A percentile compares a stretch with the other conserved stretches of the same genome.
phyloP scores from a whole-genome alignment of 2,888 invertebrate genomes.

The Spisula subtruncata region DNA sequence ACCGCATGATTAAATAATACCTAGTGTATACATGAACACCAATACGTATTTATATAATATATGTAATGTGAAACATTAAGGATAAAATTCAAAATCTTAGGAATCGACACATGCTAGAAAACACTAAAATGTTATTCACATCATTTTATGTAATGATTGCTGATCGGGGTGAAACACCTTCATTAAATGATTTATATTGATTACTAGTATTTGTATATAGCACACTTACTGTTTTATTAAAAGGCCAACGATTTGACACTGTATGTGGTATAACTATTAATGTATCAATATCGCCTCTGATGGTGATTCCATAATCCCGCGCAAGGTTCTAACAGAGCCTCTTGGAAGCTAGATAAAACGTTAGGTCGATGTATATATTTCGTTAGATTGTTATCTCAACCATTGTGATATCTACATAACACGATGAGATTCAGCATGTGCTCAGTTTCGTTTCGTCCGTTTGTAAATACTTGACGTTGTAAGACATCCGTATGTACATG shows the following conservation, averaged over 20 bases:
- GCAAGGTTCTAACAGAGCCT: too few species aligned
- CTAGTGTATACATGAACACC: not conserved
- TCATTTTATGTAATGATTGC: not conserved
- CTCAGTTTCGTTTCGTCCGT: too few species aligned
- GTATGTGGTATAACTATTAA: too few species aligned
- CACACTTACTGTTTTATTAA: not conserved
- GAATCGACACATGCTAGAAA: not conserved
- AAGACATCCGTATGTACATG: too few species aligned
- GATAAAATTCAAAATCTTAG: not conserved
- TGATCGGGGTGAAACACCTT: not conserved
- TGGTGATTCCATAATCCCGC: too few species aligned
- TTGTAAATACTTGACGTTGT: too few species aligned
- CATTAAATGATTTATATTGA: not conserved
- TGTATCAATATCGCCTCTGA: too few species aligned
- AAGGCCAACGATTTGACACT: not conserved
- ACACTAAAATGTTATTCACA: not conserved
- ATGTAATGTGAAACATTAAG: not conserved
- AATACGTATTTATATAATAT: not conserved
- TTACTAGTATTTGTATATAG: not conserved
- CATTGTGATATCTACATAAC: too few species aligned
- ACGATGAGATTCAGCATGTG: too few species aligned
- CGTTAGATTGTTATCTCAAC: too few species aligned
- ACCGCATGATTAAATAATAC: not conserved
- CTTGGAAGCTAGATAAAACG: too few species aligned
- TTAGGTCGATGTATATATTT: too few species aligned